These are phyloP conservation scores for Arge pagana DNA, from an alignment of 2,888 invertebrate genomes.

Conservation along the genomic window DNA sequence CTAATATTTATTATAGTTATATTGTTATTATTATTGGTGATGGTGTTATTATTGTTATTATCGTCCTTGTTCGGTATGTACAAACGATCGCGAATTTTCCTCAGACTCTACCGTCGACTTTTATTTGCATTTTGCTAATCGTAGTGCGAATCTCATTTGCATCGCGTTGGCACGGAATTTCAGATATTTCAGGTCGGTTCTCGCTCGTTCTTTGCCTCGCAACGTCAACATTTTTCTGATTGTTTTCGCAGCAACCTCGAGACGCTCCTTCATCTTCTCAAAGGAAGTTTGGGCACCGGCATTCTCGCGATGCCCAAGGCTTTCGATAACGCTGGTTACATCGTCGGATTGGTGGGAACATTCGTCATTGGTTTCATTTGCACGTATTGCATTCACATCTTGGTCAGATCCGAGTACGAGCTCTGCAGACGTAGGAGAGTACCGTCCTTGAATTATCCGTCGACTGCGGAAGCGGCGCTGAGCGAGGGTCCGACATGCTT, in stretches of 20 bases:
- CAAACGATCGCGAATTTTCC: too few species aligned
- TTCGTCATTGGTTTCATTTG: slow-evolving; percentile 85
- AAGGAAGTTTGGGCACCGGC: slow-evolving; percentile 90
- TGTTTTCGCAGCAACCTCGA: slow-evolving; percentile 77
- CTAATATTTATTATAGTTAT: too few species aligned
- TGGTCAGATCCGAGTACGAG: slow-evolving; percentile 72
- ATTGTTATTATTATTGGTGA: too few species aligned
- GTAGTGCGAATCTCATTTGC: too few species aligned
- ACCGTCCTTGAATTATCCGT: slow-evolving; percentile 78
- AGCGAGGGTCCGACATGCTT: slow-evolving; percentile 74
- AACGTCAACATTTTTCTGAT: too few species aligned
- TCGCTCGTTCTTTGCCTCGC: too few species aligned
- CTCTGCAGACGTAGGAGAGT: slow-evolving; percentile 58
- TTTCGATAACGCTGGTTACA: slow-evolving; percentile 80
- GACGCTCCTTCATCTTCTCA: slow-evolving; percentile 82
- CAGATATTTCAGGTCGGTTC: too few species aligned
- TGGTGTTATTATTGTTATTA: too few species aligned
- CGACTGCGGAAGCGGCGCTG: slow-evolving; percentile 78
- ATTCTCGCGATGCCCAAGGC: slow-evolving; percentile 91
- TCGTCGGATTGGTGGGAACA: slow-evolving; percentile 80
- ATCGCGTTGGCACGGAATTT: too few species aligned
- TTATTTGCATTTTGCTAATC: too few species aligned
- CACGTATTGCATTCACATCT: slow-evolving; percentile 91
- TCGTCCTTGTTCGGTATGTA: too few species aligned
- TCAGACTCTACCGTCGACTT: too few species aligned